A percentile compares a stretch with the other conserved stretches of the same genome.
Evolutionary conservation across 2,888 invertebrate species (phyloP).

Genomic region (Epinotia ramella): DNA sequence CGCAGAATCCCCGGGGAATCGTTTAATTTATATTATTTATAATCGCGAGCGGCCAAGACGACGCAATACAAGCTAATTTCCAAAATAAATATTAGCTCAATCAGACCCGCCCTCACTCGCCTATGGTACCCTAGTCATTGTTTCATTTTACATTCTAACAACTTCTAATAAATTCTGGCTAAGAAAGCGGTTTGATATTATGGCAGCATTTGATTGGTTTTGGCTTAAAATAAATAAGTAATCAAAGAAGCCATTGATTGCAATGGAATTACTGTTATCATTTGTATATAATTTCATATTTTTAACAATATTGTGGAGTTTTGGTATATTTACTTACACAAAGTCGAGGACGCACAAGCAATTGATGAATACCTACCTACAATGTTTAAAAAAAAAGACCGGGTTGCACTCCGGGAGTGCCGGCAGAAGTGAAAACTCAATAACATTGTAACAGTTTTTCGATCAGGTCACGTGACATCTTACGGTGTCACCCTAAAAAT

Average conservation of each 20-base stretch:
- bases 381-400: too few relatives aligned
- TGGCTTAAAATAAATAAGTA: conserved; percentile 32
- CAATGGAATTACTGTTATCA: not conserved
- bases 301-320: not conserved
- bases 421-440: too few relatives aligned
- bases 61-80: conserved; percentile 51
- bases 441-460: too few relatives aligned
- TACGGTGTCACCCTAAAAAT: too few relatives aligned
- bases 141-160: conserved; percentile 40
- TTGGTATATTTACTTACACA: not conserved
- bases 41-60: conserved; percentile 41
- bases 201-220: conserved; percentile 36
- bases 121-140: conserved; percentile 39
- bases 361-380: too few relatives aligned
- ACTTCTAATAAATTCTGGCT: conserved; percentile 33
- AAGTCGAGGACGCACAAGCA: not conserved
- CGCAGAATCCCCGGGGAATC: conserved; percentile 40
- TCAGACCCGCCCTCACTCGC: conserved; percentile 46
- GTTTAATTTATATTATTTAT: conserved; percentile 48
- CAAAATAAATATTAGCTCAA: conserved; percentile 53
- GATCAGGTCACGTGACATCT: too few relatives aligned
- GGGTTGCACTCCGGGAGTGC: too few relatives aligned
- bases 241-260: conserved; percentile 13
- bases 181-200: conserved; percentile 38
- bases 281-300: not conserved